Evolutionary conservation across 2,113 vertebrate species (phyloP), one percentile per base, ranked within the genome.

Genomic region (Pitta sordida): DNA sequence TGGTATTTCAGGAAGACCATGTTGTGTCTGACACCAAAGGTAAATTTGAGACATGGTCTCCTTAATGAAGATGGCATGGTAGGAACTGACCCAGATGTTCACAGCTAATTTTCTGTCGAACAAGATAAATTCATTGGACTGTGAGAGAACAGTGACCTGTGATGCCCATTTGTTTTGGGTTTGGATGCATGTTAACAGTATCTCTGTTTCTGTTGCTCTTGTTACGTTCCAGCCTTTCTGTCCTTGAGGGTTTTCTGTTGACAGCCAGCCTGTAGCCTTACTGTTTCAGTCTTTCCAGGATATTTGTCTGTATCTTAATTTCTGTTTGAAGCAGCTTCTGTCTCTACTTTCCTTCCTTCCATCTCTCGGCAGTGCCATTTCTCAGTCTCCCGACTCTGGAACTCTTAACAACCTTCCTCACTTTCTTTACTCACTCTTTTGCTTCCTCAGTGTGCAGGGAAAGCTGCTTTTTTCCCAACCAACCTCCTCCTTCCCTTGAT

Each of bases 141-240:
- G 70, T 69, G 44, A 83, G 83, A 95, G 75, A 96, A 86, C 92
- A 65, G 67, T 95, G 83, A 73, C 87, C 90, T 94, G 84, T 76
- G 92, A 86, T 95, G 88, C 78, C 90, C 21, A 3, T 86, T 73
- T 80, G 73, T 86, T 97, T 95, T 92, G 70, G 63, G 53, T 73
- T 70, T 81, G 78, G 93, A 93, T 98, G 98, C 98, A 98, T 97
- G 98, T 97, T 91, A 95, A 97, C 96, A 77, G 79, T 96, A 94
- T 98, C 94, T 98, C 97, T 94, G 93, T 97, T 97, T 96, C 84
- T 62, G 52, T 95, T 92, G 83, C 95, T 97, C 91, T 95, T 55
- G 83, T 79, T 97, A 90, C 88, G n/a, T 94, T 62, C 92, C 15
- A 89, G 55, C 63, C 87, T 96, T 94, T 96, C 86, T 95, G 92